Percentiles rank a stretch among this genome's conserved stretches.
Evolutionary conservation across 2,113 vertebrate genomes (phyloP).

Genomic region (Oreochromis spilurus): DNA sequence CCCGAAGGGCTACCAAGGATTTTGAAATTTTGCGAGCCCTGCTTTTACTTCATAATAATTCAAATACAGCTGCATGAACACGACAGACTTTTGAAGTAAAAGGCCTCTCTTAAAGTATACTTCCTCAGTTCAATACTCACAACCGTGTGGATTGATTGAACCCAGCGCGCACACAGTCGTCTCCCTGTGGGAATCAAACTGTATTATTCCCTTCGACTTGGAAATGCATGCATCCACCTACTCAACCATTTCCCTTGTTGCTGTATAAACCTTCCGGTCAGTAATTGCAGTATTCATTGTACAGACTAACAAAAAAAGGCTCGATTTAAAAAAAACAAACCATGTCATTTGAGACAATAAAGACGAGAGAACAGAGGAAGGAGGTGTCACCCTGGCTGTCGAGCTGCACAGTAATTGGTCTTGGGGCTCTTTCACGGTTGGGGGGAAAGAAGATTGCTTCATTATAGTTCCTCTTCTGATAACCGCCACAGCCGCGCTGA

Average conservation of each 20-base stretch:
- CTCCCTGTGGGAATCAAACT: constrained; percentile 26
- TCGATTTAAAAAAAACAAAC: constrained; percentile 62
- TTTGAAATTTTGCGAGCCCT: too few species aligned
- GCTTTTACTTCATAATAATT: not conserved
- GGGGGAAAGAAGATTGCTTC: constrained; percentile 69
- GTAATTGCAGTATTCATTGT: constrained; percentile 59
- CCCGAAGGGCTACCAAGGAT: too few species aligned
- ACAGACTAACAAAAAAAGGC: constrained; percentile 55
- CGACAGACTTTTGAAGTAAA: not conserved
- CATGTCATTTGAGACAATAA: constrained; percentile 60
- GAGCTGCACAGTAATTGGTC: constrained; percentile 68
- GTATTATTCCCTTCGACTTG: constrained; percentile 25
- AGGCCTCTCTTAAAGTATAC: not conserved
- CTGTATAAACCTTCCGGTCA: constrained; percentile 47
- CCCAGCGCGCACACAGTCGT: not conserved
- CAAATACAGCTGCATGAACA: not conserved
- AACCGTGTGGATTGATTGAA: constrained; percentile 21
- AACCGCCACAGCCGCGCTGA: constrained; percentile 40
- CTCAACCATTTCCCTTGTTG: constrained; percentile 18
- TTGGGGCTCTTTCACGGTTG: constrained; percentile 64
- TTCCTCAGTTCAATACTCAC: constrained; percentile 7
- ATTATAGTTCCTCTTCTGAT: constrained; percentile 72
- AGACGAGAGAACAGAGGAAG: constrained; percentile 43
- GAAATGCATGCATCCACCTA: constrained; percentile 30
- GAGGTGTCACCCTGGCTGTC: constrained; percentile 47